phyloP scores from a whole-genome alignment of 2,113 vertebrate species.

The Zapornia atra region DNA sequence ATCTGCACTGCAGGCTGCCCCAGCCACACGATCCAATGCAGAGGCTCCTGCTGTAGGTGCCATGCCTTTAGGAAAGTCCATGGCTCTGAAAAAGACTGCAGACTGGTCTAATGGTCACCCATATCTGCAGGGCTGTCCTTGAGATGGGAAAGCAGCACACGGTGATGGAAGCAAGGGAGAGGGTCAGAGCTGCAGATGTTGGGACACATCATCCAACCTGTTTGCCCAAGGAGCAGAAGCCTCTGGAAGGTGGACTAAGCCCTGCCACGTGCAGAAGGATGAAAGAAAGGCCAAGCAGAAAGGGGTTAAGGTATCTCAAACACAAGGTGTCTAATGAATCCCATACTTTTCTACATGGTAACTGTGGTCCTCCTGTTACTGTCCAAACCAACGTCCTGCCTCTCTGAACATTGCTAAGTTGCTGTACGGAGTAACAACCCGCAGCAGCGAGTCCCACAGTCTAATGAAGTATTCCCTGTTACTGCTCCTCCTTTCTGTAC shows the following conservation, averaged over 20 bases:
- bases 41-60: not conserved
- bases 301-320: not conserved
- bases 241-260: not conserved
- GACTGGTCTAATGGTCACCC: not conserved
- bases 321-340: not conserved
- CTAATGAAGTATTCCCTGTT: not conserved
- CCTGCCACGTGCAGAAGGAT: not conserved
- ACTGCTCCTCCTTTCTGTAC: not conserved
- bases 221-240: not conserved
- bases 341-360: not conserved
- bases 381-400: not conserved
- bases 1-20: not conserved
- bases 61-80: not conserved
- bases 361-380: not conserved
- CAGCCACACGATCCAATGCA: accelerated
- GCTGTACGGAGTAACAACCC: not conserved
- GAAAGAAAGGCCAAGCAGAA: not conserved
- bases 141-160: not conserved
- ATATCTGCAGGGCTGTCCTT: accelerated
- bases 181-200: not conserved
- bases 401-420: not conserved
- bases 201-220: not conserved
- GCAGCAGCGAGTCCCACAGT: not conserved
- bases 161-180: not conserved
- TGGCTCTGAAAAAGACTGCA: not conserved